These are phyloP conservation scores for Macrosoma leucophasiata DNA, from an alignment of 2,888 invertebrate species.

Conservation along the genomic window DNA sequence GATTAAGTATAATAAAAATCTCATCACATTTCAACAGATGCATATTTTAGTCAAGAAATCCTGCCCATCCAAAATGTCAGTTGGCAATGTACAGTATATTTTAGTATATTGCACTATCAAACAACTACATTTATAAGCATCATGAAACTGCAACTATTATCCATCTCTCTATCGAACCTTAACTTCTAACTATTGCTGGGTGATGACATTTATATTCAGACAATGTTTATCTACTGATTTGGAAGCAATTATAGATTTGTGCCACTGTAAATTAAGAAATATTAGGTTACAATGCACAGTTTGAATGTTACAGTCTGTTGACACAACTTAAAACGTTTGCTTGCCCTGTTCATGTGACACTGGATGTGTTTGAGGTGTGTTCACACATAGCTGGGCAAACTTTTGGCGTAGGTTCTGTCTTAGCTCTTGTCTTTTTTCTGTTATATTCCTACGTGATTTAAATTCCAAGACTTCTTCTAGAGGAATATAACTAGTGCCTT, in stretches of 20 bases:
- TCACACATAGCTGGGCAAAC: slow-evolving; percentile 86
- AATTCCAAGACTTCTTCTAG: slow-evolving; percentile 92
- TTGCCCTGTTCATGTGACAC: slow-evolving; percentile 35
- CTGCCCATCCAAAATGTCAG: too few relatives aligned
- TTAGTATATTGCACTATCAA: too few relatives aligned
- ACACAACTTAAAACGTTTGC: slow-evolving; percentile 36
- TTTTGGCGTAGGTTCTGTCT: slow-evolving; percentile 87
- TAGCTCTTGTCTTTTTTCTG: slow-evolving; percentile 87
- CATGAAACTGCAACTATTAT: too few relatives aligned
- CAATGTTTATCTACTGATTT: slow-evolving; percentile 15
- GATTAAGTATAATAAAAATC: too few relatives aligned
- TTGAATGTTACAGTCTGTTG: slow-evolving; percentile 29
- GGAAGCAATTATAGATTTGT: slow-evolving; percentile 16
- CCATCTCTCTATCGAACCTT: too few relatives aligned
- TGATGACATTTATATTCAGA: too few relatives aligned
- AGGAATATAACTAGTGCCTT: slow-evolving; percentile 88
- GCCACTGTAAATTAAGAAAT: slow-evolving; percentile 16
- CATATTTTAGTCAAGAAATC: too few relatives aligned
- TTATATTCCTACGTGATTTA: slow-evolving; percentile 86
- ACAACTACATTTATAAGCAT: too few relatives aligned
- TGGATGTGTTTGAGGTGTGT: slow-evolving; percentile 50
- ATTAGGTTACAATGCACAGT: slow-evolving; percentile 28
- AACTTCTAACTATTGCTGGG: too few relatives aligned
- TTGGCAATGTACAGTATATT: too few relatives aligned
- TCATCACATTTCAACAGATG: too few relatives aligned